These are phyloP conservation scores for Proterorhinus semilunaris DNA, from an alignment of 2,113 vertebrate genomes.

Conservation along the genomic window DNA sequence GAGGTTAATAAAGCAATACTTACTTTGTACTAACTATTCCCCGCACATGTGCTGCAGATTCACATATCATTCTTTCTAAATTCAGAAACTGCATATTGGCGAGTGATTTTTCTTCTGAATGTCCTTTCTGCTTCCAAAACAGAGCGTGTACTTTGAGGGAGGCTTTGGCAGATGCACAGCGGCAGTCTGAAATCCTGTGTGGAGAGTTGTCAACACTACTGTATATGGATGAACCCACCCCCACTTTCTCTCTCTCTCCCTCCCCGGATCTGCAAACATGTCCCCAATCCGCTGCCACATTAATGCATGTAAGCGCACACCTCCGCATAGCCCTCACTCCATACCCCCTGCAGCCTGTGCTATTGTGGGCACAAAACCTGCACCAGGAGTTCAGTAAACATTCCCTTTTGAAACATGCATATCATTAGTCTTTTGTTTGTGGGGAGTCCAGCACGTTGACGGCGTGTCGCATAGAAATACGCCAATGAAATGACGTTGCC, in stretches of 20 bases:
- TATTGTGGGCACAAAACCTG: background rate
- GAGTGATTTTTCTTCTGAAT: background rate
- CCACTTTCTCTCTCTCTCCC: constrained; percentile 4
- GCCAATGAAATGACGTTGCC: too few species aligned
- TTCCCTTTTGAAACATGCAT: too few species aligned
- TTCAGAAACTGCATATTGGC: background rate
- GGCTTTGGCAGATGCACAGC: constrained; percentile 35
- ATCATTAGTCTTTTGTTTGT: too few species aligned
- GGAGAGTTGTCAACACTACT: constrained; percentile 33
- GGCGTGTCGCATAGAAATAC: too few species aligned
- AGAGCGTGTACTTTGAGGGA: constrained; percentile 22
- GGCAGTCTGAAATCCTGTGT: constrained; percentile 32
- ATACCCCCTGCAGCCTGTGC: constrained; percentile 16
- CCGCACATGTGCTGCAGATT: background rate
- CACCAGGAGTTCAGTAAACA: too few species aligned
- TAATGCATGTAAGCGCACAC: constrained; percentile 43
- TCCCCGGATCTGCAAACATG: constrained; percentile 46
- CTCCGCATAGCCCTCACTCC: constrained; percentile 25
- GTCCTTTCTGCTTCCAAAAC: constrained; percentile 21
- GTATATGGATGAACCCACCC: constrained; percentile 9
- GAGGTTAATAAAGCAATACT: too few species aligned
- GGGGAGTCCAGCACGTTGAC: too few species aligned
- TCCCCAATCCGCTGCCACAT: constrained; percentile 44
- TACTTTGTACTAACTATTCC: too few species aligned
- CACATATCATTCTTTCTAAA: background rate